phyloP scores from a whole-genome alignment of 53 echinoderm and acorn worm species.

The Patiria pectinifera region DNA sequence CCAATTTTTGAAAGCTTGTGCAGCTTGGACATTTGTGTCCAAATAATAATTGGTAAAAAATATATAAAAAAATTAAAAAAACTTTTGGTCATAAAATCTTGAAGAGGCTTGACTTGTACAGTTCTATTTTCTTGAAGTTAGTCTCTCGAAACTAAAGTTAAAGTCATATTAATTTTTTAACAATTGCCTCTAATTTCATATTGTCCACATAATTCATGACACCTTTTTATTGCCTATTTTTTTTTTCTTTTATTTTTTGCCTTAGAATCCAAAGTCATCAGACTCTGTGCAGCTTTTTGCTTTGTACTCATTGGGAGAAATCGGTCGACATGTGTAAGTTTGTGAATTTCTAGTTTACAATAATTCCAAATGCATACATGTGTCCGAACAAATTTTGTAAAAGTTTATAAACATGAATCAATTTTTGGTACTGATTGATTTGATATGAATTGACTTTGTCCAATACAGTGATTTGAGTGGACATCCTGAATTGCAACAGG shows the following conservation, averaged over 20 bases:
- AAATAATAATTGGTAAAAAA: no score
- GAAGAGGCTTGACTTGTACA: no score
- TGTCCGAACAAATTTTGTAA: neutral
- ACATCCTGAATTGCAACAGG: conserved; percentile 86
- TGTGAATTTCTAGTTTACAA: neutral
- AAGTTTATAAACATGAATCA: neutral
- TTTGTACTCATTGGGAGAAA: conserved; percentile 91
- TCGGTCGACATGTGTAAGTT: conserved; percentile 98
- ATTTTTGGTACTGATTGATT: neutral
- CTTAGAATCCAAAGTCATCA: conserved; percentile 91
- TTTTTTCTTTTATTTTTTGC: conserved; percentile 41
- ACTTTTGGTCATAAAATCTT: no score
- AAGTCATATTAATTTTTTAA: no score
- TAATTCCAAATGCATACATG: no score
- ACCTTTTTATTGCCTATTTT: neutral
- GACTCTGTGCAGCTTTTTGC: conserved; percentile 98
- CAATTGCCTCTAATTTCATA: no score
- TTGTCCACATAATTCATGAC: no score
- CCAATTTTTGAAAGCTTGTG: no score
- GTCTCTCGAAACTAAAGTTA: no score
- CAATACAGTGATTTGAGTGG: conserved; percentile 90
- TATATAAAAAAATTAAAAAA: no score
- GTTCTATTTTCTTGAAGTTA: no score
- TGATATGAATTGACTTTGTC: neutral
- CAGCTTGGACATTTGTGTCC: no score